Evolutionary conservation across 2,888 invertebrate genomes (phyloP).

Genomic region (Meloe dianella): DNA sequence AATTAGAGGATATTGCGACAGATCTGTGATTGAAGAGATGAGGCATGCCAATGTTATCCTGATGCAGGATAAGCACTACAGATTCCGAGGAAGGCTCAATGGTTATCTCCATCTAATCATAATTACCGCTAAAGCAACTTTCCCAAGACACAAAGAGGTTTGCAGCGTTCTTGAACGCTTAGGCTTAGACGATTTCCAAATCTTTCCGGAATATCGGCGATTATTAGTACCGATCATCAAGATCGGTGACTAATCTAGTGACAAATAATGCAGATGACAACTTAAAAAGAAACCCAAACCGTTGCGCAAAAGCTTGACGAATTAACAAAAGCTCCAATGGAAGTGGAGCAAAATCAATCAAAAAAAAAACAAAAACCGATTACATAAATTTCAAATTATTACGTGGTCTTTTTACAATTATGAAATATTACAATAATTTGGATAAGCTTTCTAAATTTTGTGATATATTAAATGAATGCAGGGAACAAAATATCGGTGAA

Average conservation of each 20-base stretch:
- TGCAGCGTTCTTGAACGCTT: too few relatives aligned
- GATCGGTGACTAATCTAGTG: too few relatives aligned
- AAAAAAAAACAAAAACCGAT: too few relatives aligned
- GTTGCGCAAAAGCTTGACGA: background rate
- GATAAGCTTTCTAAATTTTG: conserved; percentile 1
- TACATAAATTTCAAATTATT: background rate
- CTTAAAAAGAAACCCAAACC: background rate
- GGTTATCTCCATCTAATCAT: background rate
- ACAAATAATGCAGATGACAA: too few relatives aligned
- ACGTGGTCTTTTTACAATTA: background rate
- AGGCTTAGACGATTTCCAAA: too few relatives aligned
- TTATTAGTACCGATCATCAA: too few relatives aligned
- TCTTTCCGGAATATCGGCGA: too few relatives aligned
- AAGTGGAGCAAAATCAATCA: background rate
- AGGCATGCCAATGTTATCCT: background rate
- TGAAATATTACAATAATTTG: background rate
- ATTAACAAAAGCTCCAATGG: background rate
- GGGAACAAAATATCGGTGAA: background rate
- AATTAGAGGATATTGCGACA: conserved; percentile 7
- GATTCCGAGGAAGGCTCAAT: background rate
- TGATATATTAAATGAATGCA: background rate
- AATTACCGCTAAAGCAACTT: too few relatives aligned
- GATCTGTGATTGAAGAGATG: background rate
- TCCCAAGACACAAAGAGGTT: too few relatives aligned
- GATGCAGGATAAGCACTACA: background rate